Evolutionary conservation across 2,888 invertebrate genomes (phyloP).

Genomic region (Eilema depressum): DNA sequence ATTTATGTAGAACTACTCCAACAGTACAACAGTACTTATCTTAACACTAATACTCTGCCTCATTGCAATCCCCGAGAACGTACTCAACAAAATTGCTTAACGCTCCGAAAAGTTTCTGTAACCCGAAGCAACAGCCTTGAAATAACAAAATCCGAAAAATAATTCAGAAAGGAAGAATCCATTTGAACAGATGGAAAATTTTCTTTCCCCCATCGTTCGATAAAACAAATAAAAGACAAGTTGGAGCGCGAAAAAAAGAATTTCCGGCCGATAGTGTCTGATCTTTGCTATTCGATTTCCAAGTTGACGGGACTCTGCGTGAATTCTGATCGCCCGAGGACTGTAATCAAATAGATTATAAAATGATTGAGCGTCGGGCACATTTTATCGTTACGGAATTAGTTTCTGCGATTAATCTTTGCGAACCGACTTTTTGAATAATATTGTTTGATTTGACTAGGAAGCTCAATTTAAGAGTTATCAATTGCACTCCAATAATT

Average conservation of each 20-base stretch:
- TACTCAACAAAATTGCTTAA: conserved; percentile 37
- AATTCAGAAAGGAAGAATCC: conserved; percentile 36
- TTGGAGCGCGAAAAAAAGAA: conserved; percentile 35
- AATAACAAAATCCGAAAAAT: conserved; percentile 50
- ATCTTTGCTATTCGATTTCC: conserved; percentile 39
- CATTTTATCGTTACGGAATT: conserved; percentile 7
- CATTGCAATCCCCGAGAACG: conserved; percentile 29
- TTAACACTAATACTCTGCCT: conserved; percentile 19
- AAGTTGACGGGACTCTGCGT: conserved; percentile 33
- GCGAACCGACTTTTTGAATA: not conserved
- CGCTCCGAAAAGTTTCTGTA: conserved; percentile 39
- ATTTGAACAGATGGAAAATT: conserved; percentile 44
- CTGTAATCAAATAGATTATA: conserved; percentile 29
- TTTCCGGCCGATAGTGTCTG: conserved; percentile 44
- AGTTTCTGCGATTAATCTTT: conserved; percentile 13
- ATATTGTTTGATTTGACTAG: not conserved
- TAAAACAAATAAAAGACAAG: conserved; percentile 53
- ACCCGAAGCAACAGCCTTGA: conserved; percentile 38
- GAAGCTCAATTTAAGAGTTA: not conserved
- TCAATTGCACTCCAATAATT: not conserved
- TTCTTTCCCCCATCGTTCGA: conserved; percentile 30
- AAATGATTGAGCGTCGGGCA: conserved; percentile 22
- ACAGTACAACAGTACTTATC: conserved; percentile 3
- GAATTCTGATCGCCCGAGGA: conserved; percentile 28
- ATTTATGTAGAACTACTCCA: conserved; percentile 1